These are phyloP conservation scores for Chironex yamaguchii DNA, from an alignment of 30 jellyfish, hydroid and myxozoan species.

Conservation along the genomic window DNA sequence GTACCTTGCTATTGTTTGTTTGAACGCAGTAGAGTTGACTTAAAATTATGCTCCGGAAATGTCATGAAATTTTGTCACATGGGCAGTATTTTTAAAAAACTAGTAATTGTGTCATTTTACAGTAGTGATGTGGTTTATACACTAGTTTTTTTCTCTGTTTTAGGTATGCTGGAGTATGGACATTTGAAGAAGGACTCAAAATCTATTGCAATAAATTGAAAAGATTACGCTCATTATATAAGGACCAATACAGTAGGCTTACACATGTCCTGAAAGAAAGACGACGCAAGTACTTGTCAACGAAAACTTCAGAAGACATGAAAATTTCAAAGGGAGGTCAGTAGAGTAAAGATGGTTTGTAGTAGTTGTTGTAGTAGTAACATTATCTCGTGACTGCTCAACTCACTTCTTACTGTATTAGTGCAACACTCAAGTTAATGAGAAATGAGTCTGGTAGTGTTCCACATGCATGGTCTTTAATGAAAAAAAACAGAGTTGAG, in stretches of 20 bases:
- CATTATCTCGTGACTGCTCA: no score
- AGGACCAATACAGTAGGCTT: slow-evolving; percentile 81
- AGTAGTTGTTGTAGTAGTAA: no score
- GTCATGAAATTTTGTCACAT: background rate
- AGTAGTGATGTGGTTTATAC: background rate
- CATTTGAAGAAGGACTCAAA: slow-evolving; percentile 87
- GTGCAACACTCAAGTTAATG: no score
- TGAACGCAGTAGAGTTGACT: no score
- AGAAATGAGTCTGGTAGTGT: no score
- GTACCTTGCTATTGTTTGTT: no score
- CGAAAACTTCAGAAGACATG: no score
- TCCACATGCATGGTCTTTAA: no score
- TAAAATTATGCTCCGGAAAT: background rate
- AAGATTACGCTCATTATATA: slow-evolving; percentile 79
- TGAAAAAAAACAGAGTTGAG: no score
- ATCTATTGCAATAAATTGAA: slow-evolving; percentile 84
- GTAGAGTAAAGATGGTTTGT: no score
- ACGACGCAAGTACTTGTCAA: slow-evolving; percentile 54
- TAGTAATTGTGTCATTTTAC: background rate
- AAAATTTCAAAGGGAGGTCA: no score
- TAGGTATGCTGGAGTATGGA: slow-evolving; percentile 96
- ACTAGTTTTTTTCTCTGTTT: background rate
- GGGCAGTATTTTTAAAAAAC: background rate
- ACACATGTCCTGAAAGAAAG: slow-evolving; percentile 66
- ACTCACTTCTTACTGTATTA: no score